Percentiles rank a stretch among this genome's conserved stretches.
Evolutionary conservation across 2,888 invertebrate genomes (phyloP).

Genomic region (Diplazon laetatorius): DNA sequence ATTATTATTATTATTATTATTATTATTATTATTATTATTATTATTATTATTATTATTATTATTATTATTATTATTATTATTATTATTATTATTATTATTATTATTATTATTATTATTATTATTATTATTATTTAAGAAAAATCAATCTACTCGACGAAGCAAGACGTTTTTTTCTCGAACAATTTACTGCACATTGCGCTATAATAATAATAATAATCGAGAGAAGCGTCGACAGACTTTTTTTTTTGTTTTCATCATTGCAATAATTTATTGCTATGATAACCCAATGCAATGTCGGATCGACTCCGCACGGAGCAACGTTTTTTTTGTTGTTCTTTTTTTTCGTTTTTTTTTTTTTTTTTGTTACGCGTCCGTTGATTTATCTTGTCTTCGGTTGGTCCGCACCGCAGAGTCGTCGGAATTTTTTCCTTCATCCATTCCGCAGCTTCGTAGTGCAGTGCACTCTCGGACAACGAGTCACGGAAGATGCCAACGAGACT

Average conservation of each 20-base stretch:
- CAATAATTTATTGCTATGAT: no score
- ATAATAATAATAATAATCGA: no score
- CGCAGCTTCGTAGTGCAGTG: constrained; percentile 8
- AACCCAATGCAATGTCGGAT: no score
- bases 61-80: not conserved
- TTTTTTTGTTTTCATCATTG: no score
- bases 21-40: constrained; percentile 7
- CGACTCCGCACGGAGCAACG: no score
- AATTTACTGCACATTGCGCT: no score
- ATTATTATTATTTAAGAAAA: no score
- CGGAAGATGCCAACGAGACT: not conserved
- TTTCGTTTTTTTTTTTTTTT: constrained; percentile 11
- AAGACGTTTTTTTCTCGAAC: constrained; percentile 14
- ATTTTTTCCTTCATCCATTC: constrained; percentile 42
- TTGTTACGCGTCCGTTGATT: not conserved
- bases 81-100: constrained; percentile 6
- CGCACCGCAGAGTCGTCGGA: constrained; percentile 51
- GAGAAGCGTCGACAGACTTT: no score
- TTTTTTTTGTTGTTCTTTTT: no score
- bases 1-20: constrained; percentile 1
- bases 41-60: constrained; percentile 4
- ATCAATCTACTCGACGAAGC: no score
- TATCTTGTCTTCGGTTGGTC: constrained; percentile 35
- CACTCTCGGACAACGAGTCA: not conserved
- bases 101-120: no score